Percentiles rank a stretch among this genome's conserved stretches.
phyloP scores from a whole-genome alignment of 2,113 vertebrate species.

The Phoxinus phoxinus region DNA sequence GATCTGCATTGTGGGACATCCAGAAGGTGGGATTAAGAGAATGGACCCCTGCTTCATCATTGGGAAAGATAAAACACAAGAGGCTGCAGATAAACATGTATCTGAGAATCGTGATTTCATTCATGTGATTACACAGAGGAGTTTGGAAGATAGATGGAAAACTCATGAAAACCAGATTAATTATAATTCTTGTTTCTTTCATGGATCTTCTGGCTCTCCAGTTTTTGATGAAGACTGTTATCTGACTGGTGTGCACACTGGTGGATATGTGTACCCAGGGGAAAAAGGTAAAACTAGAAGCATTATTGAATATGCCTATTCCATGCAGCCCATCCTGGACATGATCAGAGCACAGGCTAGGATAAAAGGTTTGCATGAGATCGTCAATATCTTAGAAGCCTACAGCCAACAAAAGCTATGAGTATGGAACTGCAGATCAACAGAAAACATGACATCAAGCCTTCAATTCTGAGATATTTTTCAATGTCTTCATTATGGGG shows the following conservation, averaged over 20 bases:
- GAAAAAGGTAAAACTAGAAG: not conserved
- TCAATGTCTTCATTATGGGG: not conserved
- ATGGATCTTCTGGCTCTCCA: constrained; percentile 56
- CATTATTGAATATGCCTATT: constrained; percentile 35
- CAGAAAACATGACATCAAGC: not conserved
- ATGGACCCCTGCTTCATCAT: constrained; percentile 58
- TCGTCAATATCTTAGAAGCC: not conserved
- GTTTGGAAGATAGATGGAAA: not conserved
- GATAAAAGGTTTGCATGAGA: not conserved
- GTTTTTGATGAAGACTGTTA: constrained; percentile 44
- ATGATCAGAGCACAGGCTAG: not conserved
- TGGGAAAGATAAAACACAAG: accelerated
- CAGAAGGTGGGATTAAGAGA: constrained; percentile 50
- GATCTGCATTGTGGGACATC: constrained; percentile 70
- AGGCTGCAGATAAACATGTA: not conserved
- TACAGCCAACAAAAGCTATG: not conserved
- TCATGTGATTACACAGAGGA: not conserved
- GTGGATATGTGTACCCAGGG: not conserved
- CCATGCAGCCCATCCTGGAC: constrained; percentile 1
- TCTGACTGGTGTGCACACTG: constrained; percentile 47
- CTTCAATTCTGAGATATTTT: not conserved
- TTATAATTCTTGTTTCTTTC: constrained; percentile 42
- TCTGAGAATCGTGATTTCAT: not conserved
- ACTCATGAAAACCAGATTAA: not conserved
- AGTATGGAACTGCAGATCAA: not conserved